Base-by-base conservation (phyloP, 2,113 vertebrate genomes). In the Tetrax tetrax region DNA sequence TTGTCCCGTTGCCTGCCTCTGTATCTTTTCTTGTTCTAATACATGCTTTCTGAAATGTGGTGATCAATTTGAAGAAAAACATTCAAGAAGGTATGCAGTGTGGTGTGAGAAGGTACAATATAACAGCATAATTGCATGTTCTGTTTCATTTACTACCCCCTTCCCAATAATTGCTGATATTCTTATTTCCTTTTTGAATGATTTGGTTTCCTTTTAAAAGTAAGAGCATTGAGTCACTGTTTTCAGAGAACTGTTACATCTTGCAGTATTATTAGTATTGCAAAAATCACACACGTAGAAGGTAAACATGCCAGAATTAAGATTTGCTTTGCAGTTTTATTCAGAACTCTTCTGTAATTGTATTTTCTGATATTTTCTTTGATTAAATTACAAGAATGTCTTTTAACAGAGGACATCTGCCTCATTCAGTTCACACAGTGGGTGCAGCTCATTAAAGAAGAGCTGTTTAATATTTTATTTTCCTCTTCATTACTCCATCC, bases 381-480 rank as follows among this genome's bases (percentile, higher is more conserved):
- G 90, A 68, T 97, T 93, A 78, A 94, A 54, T 83, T 88, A 57
- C 1, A 1, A 77, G 56, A 80, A 68, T 70, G 89, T 78, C 37
- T 83, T 89, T 59, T 81, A 89, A 56, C 45, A 76, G 75, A 92
- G 68, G 80, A 83, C 92, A 93, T 92, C 83, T 96, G 92, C 88
- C 79, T 93, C 72, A 68, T 96, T 95, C 71, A 89, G 10, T 94
- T 94, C 79, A 90, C 90, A 64, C 59, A 87, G 86, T 93, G 65
- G 80, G 47, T 92, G 86, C 64, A 81, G 72, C 88, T 96, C 90
- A 93, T 95, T 96, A 94, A 90, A 75, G 72, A 95, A 54, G 37
- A 92, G 27, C 79, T 94, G 89, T 92, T 96, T 93, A 86, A 51
- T 86, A 74, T 71, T 93, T 93, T 77, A 54, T 76, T 91, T 80